A percentile compares a stretch with the other conserved stretches of the same genome.
Evolutionary conservation across 2,113 vertebrate species (phyloP).

Genomic region (Ia io): DNA sequence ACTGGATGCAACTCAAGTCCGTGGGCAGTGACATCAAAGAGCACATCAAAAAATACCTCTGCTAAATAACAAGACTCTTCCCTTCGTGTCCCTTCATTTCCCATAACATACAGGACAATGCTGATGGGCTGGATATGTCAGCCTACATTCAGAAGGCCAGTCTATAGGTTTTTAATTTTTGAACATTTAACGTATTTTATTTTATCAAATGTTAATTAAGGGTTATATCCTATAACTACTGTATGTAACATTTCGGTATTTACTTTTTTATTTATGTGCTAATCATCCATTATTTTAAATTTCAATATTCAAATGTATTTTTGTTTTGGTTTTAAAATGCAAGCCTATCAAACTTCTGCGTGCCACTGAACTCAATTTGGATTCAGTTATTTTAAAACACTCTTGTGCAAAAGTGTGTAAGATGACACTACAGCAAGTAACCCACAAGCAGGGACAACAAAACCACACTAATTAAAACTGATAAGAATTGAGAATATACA

Average conservation of each 20-base stretch:
- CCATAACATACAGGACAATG: background rate
- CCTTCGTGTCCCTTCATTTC: background rate
- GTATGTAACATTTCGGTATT: background rate
- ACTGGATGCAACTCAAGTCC: constrained; percentile 36
- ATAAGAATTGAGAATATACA: background rate
- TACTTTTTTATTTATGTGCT: background rate
- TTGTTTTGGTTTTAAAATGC: background rate
- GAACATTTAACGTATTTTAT: background rate
- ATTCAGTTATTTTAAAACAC: background rate
- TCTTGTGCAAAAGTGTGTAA: background rate
- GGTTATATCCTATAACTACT: background rate
- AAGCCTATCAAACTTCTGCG: background rate
- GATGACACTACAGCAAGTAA: background rate
- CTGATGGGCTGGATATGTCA: background rate
- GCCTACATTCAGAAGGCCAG: background rate
- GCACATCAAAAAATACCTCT: background rate
- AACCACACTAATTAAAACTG: background rate
- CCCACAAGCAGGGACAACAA: background rate
- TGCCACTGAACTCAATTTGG: background rate
- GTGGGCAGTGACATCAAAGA: background rate
- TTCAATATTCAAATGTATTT: background rate
- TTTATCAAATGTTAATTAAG: background rate
- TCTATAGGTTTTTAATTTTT: background rate
- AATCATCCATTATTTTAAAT: background rate
- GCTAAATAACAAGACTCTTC: background rate